Percentiles rank a stretch among this genome's conserved stretches.
Conservation (phyloP, 2,113 vertebrate species). For the Speoplatyrhinus poulsoni region DNA sequence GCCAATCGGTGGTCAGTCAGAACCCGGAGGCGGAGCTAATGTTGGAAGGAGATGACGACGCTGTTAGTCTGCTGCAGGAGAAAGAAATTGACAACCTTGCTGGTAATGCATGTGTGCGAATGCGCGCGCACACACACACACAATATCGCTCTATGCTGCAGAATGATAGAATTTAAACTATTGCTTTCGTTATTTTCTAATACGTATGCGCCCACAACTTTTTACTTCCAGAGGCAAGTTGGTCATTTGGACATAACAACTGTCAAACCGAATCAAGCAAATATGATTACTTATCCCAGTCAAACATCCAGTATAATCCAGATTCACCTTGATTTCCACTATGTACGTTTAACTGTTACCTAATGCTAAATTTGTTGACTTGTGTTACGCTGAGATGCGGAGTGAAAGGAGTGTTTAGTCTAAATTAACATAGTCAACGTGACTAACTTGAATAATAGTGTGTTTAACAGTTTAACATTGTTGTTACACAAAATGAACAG, state of each 20-base stretch:
- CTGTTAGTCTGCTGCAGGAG: conserved; percentile 94
- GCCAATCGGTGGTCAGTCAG: conserved; percentile 90
- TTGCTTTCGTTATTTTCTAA: conserved; percentile 79
- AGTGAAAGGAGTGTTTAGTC: too few relatives aligned
- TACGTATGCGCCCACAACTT: conserved; percentile 85
- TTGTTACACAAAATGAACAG: too few relatives aligned
- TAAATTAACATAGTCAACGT: too few relatives aligned
- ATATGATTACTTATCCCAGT: conserved; percentile 33
- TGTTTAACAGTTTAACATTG: too few relatives aligned
- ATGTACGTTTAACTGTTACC: too few relatives aligned
- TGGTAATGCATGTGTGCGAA: conserved; percentile 74
- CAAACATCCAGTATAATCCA: background rate
- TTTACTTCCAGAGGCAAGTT: conserved; percentile 94
- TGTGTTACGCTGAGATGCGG: background rate
- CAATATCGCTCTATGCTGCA: background rate
- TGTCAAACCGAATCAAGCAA: conserved; percentile 18
- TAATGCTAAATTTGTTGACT: background rate
- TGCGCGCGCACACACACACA: background rate
- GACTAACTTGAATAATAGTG: too few relatives aligned
- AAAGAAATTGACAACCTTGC: conserved; percentile 98
- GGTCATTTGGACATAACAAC: conserved; percentile 61
- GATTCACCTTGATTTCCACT: too few relatives aligned
- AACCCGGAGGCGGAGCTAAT: conserved; percentile 95
- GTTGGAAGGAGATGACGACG: conserved; percentile 97
- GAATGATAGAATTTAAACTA: conserved; percentile 25